phyloP scores from a whole-genome alignment of 2,113 vertebrate species.

The Pluvialis apricaria region DNA sequence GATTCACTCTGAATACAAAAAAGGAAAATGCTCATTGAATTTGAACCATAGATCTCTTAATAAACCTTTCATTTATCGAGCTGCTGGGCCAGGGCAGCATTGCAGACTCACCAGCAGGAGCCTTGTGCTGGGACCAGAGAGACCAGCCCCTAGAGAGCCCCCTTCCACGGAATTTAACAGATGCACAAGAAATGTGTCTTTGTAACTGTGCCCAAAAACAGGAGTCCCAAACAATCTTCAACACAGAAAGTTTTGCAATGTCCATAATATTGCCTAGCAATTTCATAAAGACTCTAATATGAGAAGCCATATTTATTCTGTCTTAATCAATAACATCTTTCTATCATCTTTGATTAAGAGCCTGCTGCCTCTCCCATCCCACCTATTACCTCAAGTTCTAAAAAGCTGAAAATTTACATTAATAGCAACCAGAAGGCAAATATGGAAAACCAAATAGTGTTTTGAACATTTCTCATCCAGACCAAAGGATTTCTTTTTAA shows the following conservation, averaged over 20 bases:
- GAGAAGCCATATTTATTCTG: not conserved
- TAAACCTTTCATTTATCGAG: not conserved
- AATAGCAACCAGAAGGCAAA: not conserved
- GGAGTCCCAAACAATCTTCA: not conserved
- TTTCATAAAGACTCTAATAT: not conserved
- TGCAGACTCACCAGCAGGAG: not conserved
- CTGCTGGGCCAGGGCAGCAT: not conserved
- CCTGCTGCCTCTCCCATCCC: not conserved
- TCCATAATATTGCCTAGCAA: not conserved
- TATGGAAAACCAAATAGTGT: not conserved
- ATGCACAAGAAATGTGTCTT: fast-evolving
- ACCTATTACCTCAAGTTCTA: not conserved
- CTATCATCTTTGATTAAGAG: not conserved
- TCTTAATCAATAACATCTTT: not conserved
- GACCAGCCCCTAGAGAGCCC: not conserved
- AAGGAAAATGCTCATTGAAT: not conserved
- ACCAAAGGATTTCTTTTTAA: not conserved
- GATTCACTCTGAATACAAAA: not conserved
- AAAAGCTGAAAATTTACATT: not conserved
- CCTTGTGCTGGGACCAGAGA: not conserved
- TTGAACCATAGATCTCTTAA: not conserved
- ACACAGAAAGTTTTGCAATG: not conserved
- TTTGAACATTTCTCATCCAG: not conserved
- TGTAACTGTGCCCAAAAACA: fast-evolving
- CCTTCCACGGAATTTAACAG: fast-evolving